Percentiles rank a stretch among this genome's conserved stretches.
Evolutionary conservation across 2,797 vertebrate genomes (phyloP).

Genomic region (Onychomys leucogaster): DNA sequence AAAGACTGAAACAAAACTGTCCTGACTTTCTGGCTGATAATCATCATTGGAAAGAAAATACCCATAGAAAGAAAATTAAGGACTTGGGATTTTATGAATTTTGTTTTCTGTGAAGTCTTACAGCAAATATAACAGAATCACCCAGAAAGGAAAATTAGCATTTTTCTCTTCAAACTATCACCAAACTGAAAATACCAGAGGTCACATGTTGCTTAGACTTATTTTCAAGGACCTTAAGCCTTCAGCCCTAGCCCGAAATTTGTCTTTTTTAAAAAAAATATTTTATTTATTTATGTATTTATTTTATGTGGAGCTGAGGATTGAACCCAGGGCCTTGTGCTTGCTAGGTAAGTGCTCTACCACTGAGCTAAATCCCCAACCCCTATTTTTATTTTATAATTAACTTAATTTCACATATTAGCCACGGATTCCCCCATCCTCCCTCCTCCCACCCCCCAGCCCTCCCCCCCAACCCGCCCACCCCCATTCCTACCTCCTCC

Average conservation of each 20-base stretch:
- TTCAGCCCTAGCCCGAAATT: neutral
- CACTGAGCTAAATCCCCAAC: too few relatives aligned
- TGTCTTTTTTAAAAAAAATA: too few relatives aligned
- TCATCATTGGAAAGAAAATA: neutral
- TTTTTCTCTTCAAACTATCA: conserved; percentile 29
- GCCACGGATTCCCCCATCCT: too few relatives aligned
- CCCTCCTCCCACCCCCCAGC: too few relatives aligned
- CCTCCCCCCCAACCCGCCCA: too few relatives aligned
- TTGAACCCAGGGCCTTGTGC: too few relatives aligned
- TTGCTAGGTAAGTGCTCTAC: too few relatives aligned
- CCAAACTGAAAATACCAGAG: conserved; percentile 35
- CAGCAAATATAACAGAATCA: conserved; percentile 41
- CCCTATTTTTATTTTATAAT: too few relatives aligned
- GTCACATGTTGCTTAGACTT: neutral
- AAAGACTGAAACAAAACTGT: conserved; percentile 21
- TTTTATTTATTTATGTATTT: too few relatives aligned
- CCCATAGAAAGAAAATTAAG: neutral
- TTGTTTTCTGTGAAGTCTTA: conserved; percentile 44
- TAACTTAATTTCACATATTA: too few relatives aligned
- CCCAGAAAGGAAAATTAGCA: conserved; percentile 33
- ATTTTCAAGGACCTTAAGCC: neutral
- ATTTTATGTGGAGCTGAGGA: too few relatives aligned
- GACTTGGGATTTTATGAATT: neutral
- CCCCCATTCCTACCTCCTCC: too few relatives aligned
- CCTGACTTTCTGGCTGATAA: neutral